These are phyloP conservation scores for Myxocyprinus asiaticus DNA, from an alignment of 2,113 vertebrate genomes.

Conservation along the genomic window DNA sequence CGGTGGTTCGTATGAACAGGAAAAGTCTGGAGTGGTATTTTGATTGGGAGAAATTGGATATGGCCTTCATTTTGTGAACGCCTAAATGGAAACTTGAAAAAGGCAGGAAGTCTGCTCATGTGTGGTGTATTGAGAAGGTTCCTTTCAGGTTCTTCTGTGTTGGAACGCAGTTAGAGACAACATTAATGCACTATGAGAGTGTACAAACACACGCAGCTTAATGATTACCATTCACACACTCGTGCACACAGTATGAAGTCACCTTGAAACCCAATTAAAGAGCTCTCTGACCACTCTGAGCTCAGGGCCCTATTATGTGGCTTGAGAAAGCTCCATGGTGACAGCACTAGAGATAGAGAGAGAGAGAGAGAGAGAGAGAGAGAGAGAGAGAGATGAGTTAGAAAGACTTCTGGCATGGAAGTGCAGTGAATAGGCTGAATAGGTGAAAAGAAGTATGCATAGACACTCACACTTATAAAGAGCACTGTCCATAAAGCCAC, in stretches of 20 bases:
- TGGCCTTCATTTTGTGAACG: conserved; percentile 2
- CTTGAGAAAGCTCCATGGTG: conserved; percentile 34
- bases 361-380: conserved; percentile 53
- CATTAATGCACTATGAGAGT: conserved; percentile 16
- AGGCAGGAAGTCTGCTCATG: conserved; percentile 14
- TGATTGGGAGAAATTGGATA: background rate
- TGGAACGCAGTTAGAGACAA: background rate
- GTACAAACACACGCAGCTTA: conserved; percentile 55
- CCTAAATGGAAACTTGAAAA: background rate
- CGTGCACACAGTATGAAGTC: conserved; percentile 52
- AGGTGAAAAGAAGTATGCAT: conserved; percentile 61
- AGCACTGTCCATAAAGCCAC: conserved; percentile 67
- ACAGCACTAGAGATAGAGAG: conserved; percentile 33
- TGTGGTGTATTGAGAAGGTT: conserved; percentile 6
- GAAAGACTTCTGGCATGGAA: conserved; percentile 69
- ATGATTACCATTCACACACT: conserved; percentile 39
- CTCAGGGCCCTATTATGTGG: conserved; percentile 54
- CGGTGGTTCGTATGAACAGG: background rate
- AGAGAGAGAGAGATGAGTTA: conserved; percentile 51
- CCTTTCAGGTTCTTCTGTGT: background rate
- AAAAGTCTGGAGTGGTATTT: background rate
- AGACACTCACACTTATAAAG: conserved; percentile 56
- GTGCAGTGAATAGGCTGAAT: conserved; percentile 65
- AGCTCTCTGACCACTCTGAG: conserved; percentile 63
- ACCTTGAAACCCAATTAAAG: conserved; percentile 75